phyloP scores from a whole-genome alignment of 2,888 invertebrate genomes.

The Ormyrus thymus region DNA sequence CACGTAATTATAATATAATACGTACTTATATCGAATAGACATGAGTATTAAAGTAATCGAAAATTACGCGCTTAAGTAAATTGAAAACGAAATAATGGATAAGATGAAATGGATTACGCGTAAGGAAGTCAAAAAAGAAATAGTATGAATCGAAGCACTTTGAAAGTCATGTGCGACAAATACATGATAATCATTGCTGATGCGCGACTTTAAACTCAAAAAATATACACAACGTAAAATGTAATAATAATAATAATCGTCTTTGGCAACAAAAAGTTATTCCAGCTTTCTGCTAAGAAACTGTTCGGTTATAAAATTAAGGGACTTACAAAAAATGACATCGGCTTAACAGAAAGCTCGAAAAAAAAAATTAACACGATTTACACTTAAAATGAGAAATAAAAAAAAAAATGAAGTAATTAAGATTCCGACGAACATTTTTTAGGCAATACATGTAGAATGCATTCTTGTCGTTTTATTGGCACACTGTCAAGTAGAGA shows the following conservation, averaged over 20 bases:
- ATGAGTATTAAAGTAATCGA: conserved; percentile 50
- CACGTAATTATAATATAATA: conserved; percentile 58
- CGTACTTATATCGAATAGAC: conserved; percentile 55
- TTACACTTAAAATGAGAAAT: conserved; percentile 23
- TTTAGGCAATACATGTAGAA: conserved; percentile 44
- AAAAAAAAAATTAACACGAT: conserved; percentile 47
- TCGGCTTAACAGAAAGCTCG: conserved; percentile 49
- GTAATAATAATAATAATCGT: conserved; percentile 56
- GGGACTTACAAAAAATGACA: conserved; percentile 3
- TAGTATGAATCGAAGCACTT: conserved; percentile 50
- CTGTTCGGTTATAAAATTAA: conserved; percentile 28
- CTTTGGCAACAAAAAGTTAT: conserved; percentile 64
- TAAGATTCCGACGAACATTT: conserved; percentile 36
- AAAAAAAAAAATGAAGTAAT: conserved; percentile 31
- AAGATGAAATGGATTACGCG: conserved; percentile 36
- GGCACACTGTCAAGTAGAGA: conserved; percentile 72
- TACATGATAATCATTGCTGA: conserved; percentile 27
- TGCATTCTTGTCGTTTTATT: conserved; percentile 60
- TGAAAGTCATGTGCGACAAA: conserved; percentile 32
- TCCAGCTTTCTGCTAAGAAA: conserved; percentile 51
- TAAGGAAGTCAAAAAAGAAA: conserved; percentile 19
- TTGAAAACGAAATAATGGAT: conserved; percentile 29
- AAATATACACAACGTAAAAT: conserved; percentile 57
- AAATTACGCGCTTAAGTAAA: conserved; percentile 47
- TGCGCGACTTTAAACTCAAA: conserved; percentile 54